A percentile compares a stretch with the other conserved stretches of the same genome.
phyloP scores from a whole-genome alignment of 2,797 vertebrate species.

The Lepus oiostolus region DNA sequence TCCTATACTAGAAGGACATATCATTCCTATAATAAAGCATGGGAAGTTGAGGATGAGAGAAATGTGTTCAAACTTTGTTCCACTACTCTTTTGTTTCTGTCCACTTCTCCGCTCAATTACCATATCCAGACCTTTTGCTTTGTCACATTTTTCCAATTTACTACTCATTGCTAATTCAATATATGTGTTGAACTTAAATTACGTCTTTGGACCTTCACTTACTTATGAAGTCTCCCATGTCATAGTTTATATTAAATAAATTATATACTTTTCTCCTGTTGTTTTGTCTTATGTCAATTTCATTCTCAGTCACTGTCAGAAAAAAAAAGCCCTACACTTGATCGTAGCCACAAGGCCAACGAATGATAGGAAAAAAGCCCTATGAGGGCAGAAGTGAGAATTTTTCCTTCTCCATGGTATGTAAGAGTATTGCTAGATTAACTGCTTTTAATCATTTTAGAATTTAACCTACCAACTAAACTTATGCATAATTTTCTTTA shows the following conservation, averaged over 20 bases:
- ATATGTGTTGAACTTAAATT: not conserved
- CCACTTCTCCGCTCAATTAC: not conserved
- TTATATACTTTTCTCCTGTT: not conserved
- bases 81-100: not conserved
- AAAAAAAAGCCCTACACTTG: not conserved
- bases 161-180: not conserved
- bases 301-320: not conserved
- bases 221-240: not conserved
- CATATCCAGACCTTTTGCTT: not conserved
- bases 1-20: not conserved
- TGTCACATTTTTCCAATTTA: not conserved
- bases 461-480: slow-evolving; percentile 32
- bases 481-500: slow-evolving; percentile 2
- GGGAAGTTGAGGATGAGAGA: not conserved
- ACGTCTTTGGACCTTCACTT: not conserved
- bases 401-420: not conserved
- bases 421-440: not conserved
- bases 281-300: not conserved
- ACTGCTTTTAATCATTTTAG: not conserved
- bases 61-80: not conserved
- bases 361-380: not conserved
- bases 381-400: not conserved
- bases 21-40: not conserved
- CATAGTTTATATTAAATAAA: not conserved
- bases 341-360: too few species aligned